Base-by-base conservation (phyloP, 2,888 invertebrate genomes). In the Nymphalis c-album region DNA sequence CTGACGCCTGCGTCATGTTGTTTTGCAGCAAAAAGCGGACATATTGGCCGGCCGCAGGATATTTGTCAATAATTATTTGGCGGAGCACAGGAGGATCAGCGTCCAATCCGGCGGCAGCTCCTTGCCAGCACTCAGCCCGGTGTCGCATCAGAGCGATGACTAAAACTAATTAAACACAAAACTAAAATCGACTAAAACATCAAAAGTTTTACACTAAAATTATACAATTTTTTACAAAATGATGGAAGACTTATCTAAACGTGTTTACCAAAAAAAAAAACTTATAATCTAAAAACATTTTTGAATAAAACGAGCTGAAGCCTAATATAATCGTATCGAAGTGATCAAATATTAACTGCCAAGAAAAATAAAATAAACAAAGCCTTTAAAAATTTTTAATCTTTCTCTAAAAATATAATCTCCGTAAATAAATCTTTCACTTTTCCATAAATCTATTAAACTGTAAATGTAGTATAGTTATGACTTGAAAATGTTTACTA, bases 1-100 rank as follows among this genome's bases (percentile, higher is more conserved):
- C 85, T 90, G 86, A 90, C 86, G 81, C 85, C 81, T 78, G 82
- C 86, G 84, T 86, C 81, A 82, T 86, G 80, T 91, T 91, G 84
- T 91, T 93, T 92, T 92, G 74, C 93, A 93, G 93, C 93, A 93
- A 93, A 92, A 93, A 85, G 93, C 93, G 88, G 93, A 93, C 88
- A 91, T 93, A 84, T 87, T 93, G 92, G 92, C 92, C 86, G 93
- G 92, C 80, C 93, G 93, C 85, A 89, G 93, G 86, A 92, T 93
- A 87, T 93, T 92, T 92, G 92, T 93, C 88, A 93, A 93, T 92
- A 93, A 93, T 93, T 93, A 92, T 92, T 92, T 93, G 93, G 93
- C 93, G 81, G 93, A 93, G 83, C 93, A 93, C 85, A 90, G 93
- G 83, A 89, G 93, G 85, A 93, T 93, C 93, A 93, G 93, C 92